phyloP scores from a whole-genome alignment of 2,797 vertebrate genomes.

The Peromyscus melanophrys region DNA sequence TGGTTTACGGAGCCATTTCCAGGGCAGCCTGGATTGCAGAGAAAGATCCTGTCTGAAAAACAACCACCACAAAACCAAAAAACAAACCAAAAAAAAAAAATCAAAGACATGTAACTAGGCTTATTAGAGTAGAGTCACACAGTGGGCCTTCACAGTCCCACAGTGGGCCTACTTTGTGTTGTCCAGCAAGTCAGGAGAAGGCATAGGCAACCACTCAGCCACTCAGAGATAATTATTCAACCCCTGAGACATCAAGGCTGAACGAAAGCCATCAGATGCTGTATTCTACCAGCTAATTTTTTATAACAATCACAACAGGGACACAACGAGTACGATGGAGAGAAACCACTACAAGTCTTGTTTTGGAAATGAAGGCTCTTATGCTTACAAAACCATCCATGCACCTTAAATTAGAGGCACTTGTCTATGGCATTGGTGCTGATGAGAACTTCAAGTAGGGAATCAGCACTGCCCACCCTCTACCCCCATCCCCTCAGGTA shows the following conservation, averaged over 20 bases:
- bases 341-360: constrained; percentile 77
- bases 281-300: constrained; percentile 39
- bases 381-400: constrained; percentile 67
- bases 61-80: neutral
- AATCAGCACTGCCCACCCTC: neutral
- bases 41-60: neutral
- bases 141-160: neutral
- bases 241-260: constrained; percentile 74
- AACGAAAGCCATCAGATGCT: constrained; percentile 32
- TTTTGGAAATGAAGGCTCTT: constrained; percentile 75
- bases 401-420: constrained; percentile 65
- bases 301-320: constrained; percentile 36
- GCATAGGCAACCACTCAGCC: constrained; percentile 64
- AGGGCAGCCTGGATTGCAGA: neutral
- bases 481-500: neutral
- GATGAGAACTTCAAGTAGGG: constrained; percentile 34
- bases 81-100: neutral
- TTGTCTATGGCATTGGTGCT: constrained; percentile 13
- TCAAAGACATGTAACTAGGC: neutral
- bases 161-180: constrained; percentile 26
- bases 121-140: neutral
- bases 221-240: constrained; percentile 66
- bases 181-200: constrained; percentile 61
- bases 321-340: constrained; percentile 40
- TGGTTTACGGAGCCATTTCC: neutral